Evolutionary conservation across 2,888 invertebrate genomes (phyloP), one percentile per base, ranked within the genome.

Genomic region (Gymnoscelis rufifasciata): DNA sequence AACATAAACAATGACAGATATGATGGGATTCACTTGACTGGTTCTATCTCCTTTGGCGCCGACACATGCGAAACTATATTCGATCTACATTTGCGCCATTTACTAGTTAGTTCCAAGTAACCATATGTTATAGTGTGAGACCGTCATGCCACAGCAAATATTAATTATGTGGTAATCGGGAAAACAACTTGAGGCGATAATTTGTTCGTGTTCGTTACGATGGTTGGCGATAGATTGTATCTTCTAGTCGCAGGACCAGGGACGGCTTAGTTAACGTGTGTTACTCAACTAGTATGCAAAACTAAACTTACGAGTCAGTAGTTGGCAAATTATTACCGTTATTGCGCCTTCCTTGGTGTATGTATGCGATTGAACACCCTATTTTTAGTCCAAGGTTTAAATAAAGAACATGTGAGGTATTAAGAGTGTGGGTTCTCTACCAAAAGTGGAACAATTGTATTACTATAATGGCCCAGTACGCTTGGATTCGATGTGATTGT

Each of bases 251-350:
- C 29, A 47, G 36, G 50, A 48, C 48, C 51, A 43, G 43, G 36
- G 49, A 53, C 56, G 47, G 49, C 41, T 44, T 44, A 28, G 41
- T 24, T 47, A 51, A 46, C 35, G 40, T 40, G 45, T 48, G 54
- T 56, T 52, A 54, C 42, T 44, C 30, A 51, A 51, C 54, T 56
- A 26, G 50, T 50, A 53, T 51, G 51, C 50, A 51, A 53, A 53
- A 43, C 48, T 43, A 37, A 37, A 44, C 36, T 35, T 35, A 51
- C 30, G 49, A 51, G 49, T 51, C 60, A 59, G 70, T 73, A 73
- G 73, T 74, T 72, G 66, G 62, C 52, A 47, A 54, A 46, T 49
- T 38, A 47, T 51, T 64, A 66, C 72, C 71, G 74, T 73, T 74
- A 71, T 46, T 24, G 50, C 51, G 40, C 47, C 52, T 57, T 56